Evolutionary conservation across 2,797 vertebrate genomes (phyloP).

Genomic region (Arctocebus calabarensis): DNA sequence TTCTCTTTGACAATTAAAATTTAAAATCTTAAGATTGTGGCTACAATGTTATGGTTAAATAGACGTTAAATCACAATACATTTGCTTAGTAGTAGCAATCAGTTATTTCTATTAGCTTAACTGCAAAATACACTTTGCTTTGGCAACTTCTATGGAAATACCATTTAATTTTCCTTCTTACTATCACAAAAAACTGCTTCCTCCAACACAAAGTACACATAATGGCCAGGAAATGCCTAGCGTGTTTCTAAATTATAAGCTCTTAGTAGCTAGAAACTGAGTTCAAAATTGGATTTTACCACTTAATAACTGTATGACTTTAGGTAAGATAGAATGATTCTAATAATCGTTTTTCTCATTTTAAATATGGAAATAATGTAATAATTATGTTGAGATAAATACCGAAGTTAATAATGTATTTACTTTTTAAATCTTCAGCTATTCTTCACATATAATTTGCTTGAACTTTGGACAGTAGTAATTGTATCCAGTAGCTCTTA

Average conservation of each 20-base stretch:
- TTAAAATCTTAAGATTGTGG: not conserved
- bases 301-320: not conserved
- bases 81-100: not conserved
- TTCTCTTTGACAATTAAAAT: not conserved
- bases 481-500: not conserved
- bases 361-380: not conserved
- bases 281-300: not conserved
- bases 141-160: not conserved
- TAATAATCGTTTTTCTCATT: constrained; percentile 20
- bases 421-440: not conserved
- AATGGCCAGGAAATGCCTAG: not conserved
- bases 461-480: not conserved
- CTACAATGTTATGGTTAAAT: not conserved
- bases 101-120: constrained; percentile 31
- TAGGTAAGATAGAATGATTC: not conserved
- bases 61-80: not conserved
- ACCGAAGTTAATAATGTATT: not conserved
- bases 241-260: not conserved
- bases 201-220: not conserved
- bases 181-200: not conserved
- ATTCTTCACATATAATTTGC: not conserved
- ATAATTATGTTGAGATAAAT: not conserved
- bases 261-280: not conserved
- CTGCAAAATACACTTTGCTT: not conserved
- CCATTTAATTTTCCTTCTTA: not conserved